Percentiles rank a stretch among this genome's conserved stretches.
Conservation (phyloP, 1,140 invertebrate genomes). For the Lordiphosa stackelbergi region DNA sequence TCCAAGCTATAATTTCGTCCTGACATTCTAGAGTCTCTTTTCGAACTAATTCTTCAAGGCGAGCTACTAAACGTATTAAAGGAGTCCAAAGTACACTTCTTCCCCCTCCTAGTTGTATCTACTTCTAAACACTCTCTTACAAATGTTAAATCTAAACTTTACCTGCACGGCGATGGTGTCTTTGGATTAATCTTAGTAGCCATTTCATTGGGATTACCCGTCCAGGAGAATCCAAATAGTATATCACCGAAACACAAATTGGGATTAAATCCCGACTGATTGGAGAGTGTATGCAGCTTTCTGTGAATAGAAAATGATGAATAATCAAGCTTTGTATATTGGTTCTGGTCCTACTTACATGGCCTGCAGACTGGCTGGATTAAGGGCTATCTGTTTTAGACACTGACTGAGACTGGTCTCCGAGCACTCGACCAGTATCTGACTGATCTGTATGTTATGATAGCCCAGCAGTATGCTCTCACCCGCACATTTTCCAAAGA, state of each 20-base stretch:
- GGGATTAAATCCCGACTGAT: conserved; percentile 92
- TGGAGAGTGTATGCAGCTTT: conserved; percentile 79
- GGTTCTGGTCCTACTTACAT: conserved; percentile 76
- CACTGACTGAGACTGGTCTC: conserved; percentile 88
- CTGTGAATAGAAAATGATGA: too few species aligned
- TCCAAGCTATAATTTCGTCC: too few species aligned
- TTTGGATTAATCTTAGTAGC: conserved; percentile 23
- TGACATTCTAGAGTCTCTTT: too few species aligned
- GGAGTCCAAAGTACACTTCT: too few species aligned
- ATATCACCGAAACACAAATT: conserved; percentile 94
- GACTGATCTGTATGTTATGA: conserved; percentile 86
- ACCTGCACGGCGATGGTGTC: conserved; percentile 38
- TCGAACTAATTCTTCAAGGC: too few species aligned
- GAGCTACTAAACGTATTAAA: too few species aligned
- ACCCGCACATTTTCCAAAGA: conserved; percentile 82
- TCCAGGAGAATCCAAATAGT: conserved; percentile 88
- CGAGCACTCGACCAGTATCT: conserved; percentile 87
- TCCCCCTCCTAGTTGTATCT: too few species aligned
- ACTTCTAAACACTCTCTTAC: too few species aligned
- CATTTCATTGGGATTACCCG: conserved; percentile 69
- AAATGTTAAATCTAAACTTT: too few species aligned
- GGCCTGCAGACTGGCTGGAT: conserved; percentile 81
- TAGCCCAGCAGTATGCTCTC: conserved; percentile 86
- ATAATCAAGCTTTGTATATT: too few species aligned
- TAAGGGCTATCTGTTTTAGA: conserved; percentile 84